phyloP scores from a whole-genome alignment of 2,113 vertebrate genomes.

The Ptilonorhynchus violaceus region DNA sequence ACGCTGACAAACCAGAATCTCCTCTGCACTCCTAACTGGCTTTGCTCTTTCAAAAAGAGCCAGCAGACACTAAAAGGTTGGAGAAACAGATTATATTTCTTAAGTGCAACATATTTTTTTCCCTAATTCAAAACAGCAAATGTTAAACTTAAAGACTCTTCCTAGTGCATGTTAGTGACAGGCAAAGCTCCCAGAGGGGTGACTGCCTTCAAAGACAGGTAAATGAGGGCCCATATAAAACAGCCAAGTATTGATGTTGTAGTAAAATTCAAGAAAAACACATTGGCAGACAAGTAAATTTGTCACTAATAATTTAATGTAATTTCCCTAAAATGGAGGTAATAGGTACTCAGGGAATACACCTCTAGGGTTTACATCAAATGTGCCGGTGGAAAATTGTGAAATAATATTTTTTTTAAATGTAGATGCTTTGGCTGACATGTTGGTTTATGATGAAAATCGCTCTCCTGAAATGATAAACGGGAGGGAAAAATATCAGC shows the following conservation, averaged over 20 bases:
- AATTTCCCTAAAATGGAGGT: slow-evolving; percentile 85
- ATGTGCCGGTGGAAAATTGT: slow-evolving; percentile 75
- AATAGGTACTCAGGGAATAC: slow-evolving; percentile 82
- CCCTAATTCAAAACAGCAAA: slow-evolving; percentile 68
- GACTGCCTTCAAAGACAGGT: slow-evolving; percentile 81
- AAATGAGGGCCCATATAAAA: slow-evolving; percentile 81
- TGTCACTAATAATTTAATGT: slow-evolving; percentile 87
- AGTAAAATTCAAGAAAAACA: slow-evolving; percentile 84
- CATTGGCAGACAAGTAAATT: slow-evolving; percentile 87
- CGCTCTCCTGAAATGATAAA: slow-evolving; percentile 71
- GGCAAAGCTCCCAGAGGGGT: slow-evolving; percentile 77
- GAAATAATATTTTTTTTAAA: slow-evolving; percentile 73
- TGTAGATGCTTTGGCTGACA: slow-evolving; percentile 79
- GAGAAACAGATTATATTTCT: slow-evolving; percentile 53
- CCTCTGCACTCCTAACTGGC: neutral
- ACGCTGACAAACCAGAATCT: neutral
- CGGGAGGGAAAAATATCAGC: slow-evolving; percentile 11
- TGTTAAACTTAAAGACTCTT: slow-evolving; percentile 75
- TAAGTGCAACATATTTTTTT: slow-evolving; percentile 71
- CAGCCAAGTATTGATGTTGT: slow-evolving; percentile 83
- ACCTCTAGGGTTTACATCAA: slow-evolving; percentile 82
- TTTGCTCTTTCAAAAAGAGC: neutral
- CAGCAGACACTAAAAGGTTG: neutral
- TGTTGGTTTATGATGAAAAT: slow-evolving; percentile 78
- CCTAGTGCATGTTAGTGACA: slow-evolving; percentile 73